These are phyloP conservation scores for Telmatochromis sp. DNA, from an alignment of 2,113 vertebrate genomes.

Conservation along the genomic window DNA sequence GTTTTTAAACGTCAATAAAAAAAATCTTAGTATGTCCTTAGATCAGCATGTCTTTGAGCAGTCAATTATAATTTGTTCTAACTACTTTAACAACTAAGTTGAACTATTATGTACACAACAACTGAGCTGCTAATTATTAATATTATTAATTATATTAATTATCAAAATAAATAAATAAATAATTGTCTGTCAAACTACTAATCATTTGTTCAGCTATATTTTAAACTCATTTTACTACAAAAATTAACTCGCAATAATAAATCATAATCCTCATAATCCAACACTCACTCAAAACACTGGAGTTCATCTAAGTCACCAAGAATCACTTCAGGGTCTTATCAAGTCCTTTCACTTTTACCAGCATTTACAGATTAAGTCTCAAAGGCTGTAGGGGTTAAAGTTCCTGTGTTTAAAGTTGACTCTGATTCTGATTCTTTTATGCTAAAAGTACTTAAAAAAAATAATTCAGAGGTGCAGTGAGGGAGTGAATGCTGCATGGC, in stretches of 20 bases:
- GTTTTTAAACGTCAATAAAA: not conserved
- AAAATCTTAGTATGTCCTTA: not conserved
- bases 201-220: not conserved
- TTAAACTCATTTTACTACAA: not conserved
- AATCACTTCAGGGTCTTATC: not conserved
- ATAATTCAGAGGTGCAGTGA: not conserved
- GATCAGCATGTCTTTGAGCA: not conserved
- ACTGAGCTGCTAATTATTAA: not conserved
- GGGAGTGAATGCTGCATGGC: not conserved
- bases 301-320: not conserved
- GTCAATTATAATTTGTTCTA: not conserved
- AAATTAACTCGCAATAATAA: not conserved
- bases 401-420: not conserved
- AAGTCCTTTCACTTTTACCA: not conserved
- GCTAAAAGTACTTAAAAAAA: not conserved
- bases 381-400: not conserved
- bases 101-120: not conserved
- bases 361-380: not conserved
- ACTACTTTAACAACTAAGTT: not conserved
- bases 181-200: not conserved
- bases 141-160: not conserved
- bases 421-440: not conserved
- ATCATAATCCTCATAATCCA: not conserved
- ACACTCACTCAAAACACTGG: not conserved
- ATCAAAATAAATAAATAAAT: not conserved